phyloP scores from a whole-genome alignment of 2,888 invertebrate genomes.

The Sphaeridia pumilis region DNA sequence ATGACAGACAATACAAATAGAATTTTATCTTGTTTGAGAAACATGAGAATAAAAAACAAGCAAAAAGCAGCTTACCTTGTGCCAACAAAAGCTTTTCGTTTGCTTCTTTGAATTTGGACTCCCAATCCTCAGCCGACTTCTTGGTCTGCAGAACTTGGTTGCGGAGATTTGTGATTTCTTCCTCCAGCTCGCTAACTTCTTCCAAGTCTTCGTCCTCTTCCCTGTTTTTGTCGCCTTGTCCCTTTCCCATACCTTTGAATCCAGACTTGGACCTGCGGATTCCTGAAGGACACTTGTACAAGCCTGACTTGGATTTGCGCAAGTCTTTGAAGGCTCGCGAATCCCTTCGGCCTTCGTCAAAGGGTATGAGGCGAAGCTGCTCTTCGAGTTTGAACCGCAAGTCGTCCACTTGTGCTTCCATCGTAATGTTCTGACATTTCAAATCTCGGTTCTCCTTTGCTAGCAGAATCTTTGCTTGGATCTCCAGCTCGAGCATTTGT shows the following conservation, averaged over 20 bases:
- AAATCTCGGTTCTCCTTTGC: conserved; percentile 76
- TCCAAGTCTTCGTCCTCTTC: conserved; percentile 56
- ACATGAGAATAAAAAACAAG: too few species aligned
- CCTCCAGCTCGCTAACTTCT: conserved; percentile 34
- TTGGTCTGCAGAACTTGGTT: conserved; percentile 34
- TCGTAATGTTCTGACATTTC: conserved; percentile 37
- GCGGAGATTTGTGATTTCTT: conserved; percentile 35
- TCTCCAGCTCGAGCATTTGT: conserved; percentile 74
- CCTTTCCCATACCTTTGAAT: conserved; percentile 13
- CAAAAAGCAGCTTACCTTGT: conserved; percentile 18
- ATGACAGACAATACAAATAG: neutral
- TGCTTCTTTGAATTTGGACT: conserved; percentile 43
- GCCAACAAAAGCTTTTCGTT: conserved; percentile 45
- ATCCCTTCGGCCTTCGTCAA: conserved; percentile 28
- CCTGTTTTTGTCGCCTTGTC: conserved; percentile 49
- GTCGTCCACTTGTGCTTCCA: conserved; percentile 32
- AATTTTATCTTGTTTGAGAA: too few species aligned
- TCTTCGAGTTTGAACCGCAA: conserved; percentile 21
- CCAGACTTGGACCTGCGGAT: conserved; percentile 34
- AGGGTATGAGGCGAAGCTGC: conserved; percentile 31
- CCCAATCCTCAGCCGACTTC: conserved; percentile 65
- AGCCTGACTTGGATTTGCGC: conserved; percentile 31
- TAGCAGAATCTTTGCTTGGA: conserved; percentile 72
- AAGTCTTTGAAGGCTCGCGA: conserved; percentile 23
- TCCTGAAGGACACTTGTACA: conserved; percentile 35